Percentiles rank a stretch among this genome's conserved stretches.
These are phyloP conservation scores for Pseudomyrmex cubaensis DNA, from an alignment of 1,140 invertebrate genomes.

Conservation along the genomic window DNA sequence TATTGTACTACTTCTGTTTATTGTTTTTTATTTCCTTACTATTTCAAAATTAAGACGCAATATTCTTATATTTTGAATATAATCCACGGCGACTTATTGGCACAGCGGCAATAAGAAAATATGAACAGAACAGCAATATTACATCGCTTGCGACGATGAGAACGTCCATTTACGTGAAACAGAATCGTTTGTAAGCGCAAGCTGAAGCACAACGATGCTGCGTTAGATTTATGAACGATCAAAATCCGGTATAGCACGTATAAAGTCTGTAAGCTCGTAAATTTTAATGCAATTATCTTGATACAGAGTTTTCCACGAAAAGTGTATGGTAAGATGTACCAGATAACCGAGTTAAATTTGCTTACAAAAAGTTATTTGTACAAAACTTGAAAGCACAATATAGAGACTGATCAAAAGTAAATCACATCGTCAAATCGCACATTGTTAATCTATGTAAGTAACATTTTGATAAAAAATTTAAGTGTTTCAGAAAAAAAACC, in stretches of 20 bases:
- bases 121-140: constrained; percentile 22
- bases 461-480: not conserved
- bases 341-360: constrained; percentile 35
- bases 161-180: constrained; percentile 38
- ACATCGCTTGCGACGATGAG: constrained; percentile 29
- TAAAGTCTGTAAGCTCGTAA: constrained; percentile 40
- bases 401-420: constrained; percentile 4
- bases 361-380: constrained; percentile 21
- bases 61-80: constrained; percentile 28
- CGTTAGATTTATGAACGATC: constrained; percentile 48
- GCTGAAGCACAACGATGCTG: constrained; percentile 37
- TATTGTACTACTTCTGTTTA: constrained; percentile 15
- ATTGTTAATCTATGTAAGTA: too few species aligned
- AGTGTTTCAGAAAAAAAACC: too few species aligned
- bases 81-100: constrained; percentile 39
- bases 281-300: constrained; percentile 53
- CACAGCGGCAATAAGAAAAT: constrained; percentile 40
- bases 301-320: constrained; percentile 34
- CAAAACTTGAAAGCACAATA: constrained; percentile 15
- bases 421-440: not conserved
- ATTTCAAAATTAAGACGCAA: constrained; percentile 30
- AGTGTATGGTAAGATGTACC: constrained; percentile 14
- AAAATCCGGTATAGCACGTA: constrained; percentile 27
- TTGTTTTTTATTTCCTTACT: constrained; percentile 8
- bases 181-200: constrained; percentile 34